Percentiles rank a stretch among this genome's conserved stretches.
These are phyloP conservation scores for Cenopis cana DNA, from an alignment of 2,888 invertebrate genomes.

Conservation along the genomic window DNA sequence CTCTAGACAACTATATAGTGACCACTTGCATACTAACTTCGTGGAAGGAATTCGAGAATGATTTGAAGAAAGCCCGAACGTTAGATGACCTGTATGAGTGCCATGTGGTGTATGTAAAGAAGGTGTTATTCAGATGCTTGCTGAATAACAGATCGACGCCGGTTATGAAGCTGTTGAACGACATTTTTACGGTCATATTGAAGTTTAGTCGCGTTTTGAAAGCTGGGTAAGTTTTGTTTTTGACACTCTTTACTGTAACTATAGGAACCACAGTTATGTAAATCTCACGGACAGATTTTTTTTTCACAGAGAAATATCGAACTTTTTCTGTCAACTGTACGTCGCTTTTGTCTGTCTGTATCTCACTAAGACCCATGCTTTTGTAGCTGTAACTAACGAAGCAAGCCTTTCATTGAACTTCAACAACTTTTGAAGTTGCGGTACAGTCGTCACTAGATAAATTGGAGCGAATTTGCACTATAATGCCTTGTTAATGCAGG, in stretches of 20 bases:
- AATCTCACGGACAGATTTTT: too few relatives aligned
- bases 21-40: conserved; percentile 90
- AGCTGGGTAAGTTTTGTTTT: conserved; percentile 68
- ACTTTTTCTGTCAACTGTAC: too few relatives aligned
- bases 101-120: conserved; percentile 90
- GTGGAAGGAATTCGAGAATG: conserved; percentile 90
- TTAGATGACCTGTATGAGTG: conserved; percentile 90
- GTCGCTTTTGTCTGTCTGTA: too few relatives aligned
- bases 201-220: conserved; percentile 88
- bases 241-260: neutral
- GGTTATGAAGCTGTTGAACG: conserved; percentile 88
- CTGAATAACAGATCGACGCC: conserved; percentile 89
- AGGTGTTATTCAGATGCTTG: conserved; percentile 90
- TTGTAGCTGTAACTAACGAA: too few relatives aligned
- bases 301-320: too few relatives aligned
- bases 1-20: conserved; percentile 91
- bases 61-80: conserved; percentile 86
- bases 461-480: too few relatives aligned
- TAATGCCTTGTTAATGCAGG: too few relatives aligned
- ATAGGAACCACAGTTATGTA: neutral
- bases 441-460: too few relatives aligned
- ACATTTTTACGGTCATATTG: conserved; percentile 89
- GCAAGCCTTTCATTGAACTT: too few relatives aligned
- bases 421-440: too few relatives aligned
- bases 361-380: too few relatives aligned